Evolutionary conservation across 2,888 invertebrate genomes (phyloP).

Genomic region (Electrophaes corylata): DNA sequence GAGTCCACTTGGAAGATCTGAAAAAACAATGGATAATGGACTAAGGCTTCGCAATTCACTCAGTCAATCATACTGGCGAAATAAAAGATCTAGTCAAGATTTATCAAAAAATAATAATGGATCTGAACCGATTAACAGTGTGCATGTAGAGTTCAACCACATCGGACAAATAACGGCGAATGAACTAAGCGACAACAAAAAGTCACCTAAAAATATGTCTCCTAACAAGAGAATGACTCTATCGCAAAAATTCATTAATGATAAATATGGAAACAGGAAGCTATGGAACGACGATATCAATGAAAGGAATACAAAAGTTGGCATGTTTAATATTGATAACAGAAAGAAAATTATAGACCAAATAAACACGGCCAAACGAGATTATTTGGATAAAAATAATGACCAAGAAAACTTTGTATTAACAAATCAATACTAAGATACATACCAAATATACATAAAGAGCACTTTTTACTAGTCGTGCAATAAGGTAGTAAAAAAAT

Average conservation of each 20-base stretch:
- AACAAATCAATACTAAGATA: constrained; percentile 55
- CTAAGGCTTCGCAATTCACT: constrained; percentile 73
- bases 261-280: constrained; percentile 80
- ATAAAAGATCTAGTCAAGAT: constrained; percentile 74
- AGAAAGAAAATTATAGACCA: constrained; percentile 72
- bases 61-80: constrained; percentile 81
- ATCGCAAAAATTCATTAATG: constrained; percentile 82
- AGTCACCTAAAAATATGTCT: constrained; percentile 65
- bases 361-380: constrained; percentile 66
- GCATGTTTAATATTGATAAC: constrained; percentile 64
- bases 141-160: constrained; percentile 79
- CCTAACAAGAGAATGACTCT: constrained; percentile 71
- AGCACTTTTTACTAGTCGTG: constrained; percentile 58
- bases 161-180: constrained; percentile 74
- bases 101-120: constrained; percentile 62
- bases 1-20: constrained; percentile 76
- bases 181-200: constrained; percentile 63
- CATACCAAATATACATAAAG: constrained; percentile 35
- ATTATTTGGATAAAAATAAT: constrained; percentile 60
- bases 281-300: constrained; percentile 74
- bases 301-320: constrained; percentile 63
- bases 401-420: constrained; percentile 58
- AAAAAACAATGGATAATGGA: constrained; percentile 68
- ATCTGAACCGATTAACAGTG: constrained; percentile 62
- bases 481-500: constrained; percentile 58